Conservation (phyloP, 2,797 vertebrate genomes). For the Chelon auratus region DNA sequence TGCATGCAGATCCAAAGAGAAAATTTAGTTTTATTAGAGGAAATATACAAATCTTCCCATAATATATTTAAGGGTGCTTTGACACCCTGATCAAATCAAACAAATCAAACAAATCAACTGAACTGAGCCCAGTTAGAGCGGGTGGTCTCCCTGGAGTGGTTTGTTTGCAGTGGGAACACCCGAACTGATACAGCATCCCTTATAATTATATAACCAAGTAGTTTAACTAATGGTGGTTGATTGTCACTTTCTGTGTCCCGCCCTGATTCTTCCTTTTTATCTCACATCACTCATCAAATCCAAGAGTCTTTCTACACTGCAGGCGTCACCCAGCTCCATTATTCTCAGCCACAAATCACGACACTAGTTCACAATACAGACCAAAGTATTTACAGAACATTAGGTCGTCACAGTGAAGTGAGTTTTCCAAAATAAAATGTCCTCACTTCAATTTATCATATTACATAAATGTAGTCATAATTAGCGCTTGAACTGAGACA, state of each 20-base stretch:
- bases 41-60: background rate
- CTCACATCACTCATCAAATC: constrained; percentile 6
- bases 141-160: too few species aligned
- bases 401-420: background rate
- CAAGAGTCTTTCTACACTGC: background rate
- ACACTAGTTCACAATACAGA: background rate
- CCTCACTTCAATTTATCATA: too few species aligned
- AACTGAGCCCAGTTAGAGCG: too few species aligned
- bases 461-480: too few species aligned
- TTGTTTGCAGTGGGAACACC: too few species aligned
- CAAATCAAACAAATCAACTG: too few species aligned
- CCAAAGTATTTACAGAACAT: background rate
- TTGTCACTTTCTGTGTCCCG: constrained; percentile 11
- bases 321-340: constrained; percentile 11
- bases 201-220: too few species aligned
- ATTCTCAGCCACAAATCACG: constrained; percentile 5
- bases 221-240: background rate
- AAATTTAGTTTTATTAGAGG: constrained; percentile 3
- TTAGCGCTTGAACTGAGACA: too few species aligned
- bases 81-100: too few species aligned
- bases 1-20: constrained; percentile 30
- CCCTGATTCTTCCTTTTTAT: background rate
- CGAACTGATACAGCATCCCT: too few species aligned
- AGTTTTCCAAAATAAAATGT: too few species aligned
- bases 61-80: too few species aligned